Evolutionary conservation across 2,113 vertebrate species (phyloP).

Genomic region (Lasiurus cinereus): DNA sequence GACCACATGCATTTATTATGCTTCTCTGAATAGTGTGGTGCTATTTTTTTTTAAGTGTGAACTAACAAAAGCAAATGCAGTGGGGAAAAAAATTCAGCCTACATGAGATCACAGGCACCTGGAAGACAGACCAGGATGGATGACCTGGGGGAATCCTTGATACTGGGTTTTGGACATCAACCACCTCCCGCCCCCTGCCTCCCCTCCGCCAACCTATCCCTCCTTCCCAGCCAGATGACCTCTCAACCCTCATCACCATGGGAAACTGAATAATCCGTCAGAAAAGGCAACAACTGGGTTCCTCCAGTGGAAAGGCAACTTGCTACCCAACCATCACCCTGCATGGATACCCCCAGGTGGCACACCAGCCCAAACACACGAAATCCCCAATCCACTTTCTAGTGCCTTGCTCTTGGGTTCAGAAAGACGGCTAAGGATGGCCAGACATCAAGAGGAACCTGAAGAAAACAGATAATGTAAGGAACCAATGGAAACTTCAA

Average conservation of each 20-base stretch:
- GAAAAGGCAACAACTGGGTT: background rate
- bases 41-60: background rate
- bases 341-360: background rate
- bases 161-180: background rate
- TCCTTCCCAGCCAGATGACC: background rate
- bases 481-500: background rate
- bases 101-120: background rate
- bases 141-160: background rate
- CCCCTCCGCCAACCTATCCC: background rate
- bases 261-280: background rate
- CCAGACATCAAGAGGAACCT: conserved; percentile 10
- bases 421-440: background rate
- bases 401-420: background rate
- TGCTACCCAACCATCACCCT: background rate
- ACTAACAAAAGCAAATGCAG: background rate
- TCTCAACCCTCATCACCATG: too few species aligned
- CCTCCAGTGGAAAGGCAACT: background rate
- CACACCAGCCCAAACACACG: background rate
- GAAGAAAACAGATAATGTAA: conserved; percentile 33
- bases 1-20: background rate
- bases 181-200: too few species aligned
- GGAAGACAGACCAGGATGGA: background rate
- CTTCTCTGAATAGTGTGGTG: background rate
- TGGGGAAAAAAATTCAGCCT: background rate
- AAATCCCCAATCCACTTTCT: background rate